A percentile compares a stretch with the other conserved stretches of the same genome.
phyloP scores from a whole-genome alignment of 2,888 invertebrate genomes.

The Tortrix viridana region DNA sequence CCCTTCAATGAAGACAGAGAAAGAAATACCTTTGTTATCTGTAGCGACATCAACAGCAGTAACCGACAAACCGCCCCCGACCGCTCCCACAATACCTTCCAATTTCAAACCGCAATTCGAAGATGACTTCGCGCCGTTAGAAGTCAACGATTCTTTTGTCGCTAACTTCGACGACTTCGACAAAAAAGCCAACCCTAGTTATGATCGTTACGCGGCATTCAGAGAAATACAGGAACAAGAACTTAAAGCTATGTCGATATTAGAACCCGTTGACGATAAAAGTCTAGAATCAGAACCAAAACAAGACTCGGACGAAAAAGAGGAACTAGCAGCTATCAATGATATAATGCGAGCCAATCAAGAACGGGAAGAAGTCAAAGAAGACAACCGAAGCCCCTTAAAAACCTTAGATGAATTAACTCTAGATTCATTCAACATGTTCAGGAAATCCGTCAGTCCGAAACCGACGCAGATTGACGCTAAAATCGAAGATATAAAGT shows the following conservation, averaged over 20 bases:
- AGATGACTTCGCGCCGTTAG: conserved; percentile 84
- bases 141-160: conserved; percentile 82
- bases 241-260: conserved; percentile 76
- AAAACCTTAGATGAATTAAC: conserved; percentile 73
- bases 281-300: conserved; percentile 56
- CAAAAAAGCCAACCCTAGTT: conserved; percentile 82
- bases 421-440: conserved; percentile 73
- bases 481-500: conserved; percentile 78
- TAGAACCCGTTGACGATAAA: conserved; percentile 60
- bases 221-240: conserved; percentile 93
- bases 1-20: conserved; percentile 55
- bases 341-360: conserved; percentile 62
- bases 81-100: conserved; percentile 45
- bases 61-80: conserved; percentile 46
- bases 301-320: conserved; percentile 72
- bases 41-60: conserved; percentile 46
- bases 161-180: conserved; percentile 87
- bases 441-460: conserved; percentile 74
- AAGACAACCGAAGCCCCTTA: conserved; percentile 66
- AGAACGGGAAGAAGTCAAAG: conserved; percentile 58
- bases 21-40: conserved; percentile 52
- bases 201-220: conserved; percentile 94
- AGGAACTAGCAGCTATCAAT: conserved; percentile 64
- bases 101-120: conserved; percentile 85
- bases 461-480: conserved; percentile 73